Evolutionary conservation across 2,113 vertebrate species (phyloP), one percentile per base, ranked within the genome.

Genomic region (Pristiophorus japonicus): DNA sequence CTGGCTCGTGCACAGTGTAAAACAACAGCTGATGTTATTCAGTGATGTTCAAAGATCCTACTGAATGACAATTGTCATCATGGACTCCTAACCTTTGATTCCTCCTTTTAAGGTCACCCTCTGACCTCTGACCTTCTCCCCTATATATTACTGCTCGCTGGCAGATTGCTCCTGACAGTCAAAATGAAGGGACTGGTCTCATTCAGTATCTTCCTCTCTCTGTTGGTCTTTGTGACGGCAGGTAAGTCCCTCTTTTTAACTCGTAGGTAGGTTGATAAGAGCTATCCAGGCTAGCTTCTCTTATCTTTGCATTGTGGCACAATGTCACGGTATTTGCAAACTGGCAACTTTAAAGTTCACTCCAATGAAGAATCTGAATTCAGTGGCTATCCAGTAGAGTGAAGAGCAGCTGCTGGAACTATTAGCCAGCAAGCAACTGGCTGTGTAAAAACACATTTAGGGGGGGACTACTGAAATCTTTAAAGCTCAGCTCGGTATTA

Each of bases 111-210:
- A 94, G 93, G 93, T 51, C 93, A 94, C 93, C 45, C 96, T 73
- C 65, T 96, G 96, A 96, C 96, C 96, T 96, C 91, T 95, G 96
- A 95, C 95, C 95, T 95, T 96, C 95, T 30, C 96, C 96, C 0
- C 78, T 97, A 97, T 97, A 97, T 97, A 97, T 97, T 97, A 96
- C 96, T n/a, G 20, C 38, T 51, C 96, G 96, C 96, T 97, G 96
- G 96, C 96, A 96, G 96, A 95, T 93, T 95, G 96, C 96, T 97
- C 97, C 97, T 97, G 97, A 97, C 97, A 96, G 97, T 96, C 97
- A 97, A 97, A 96, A 97, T 97, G 97, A 97, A 96, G 96, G 96
- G 96, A 30, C 97, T 97, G 95, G 96, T 96, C 96, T 96, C 97
- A 96, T 96, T 97, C 96, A 96, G 96, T 94, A 70, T 94, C 96